Percentiles rank a stretch among this genome's conserved stretches.
Evolutionary conservation across 1,140 invertebrate species (phyloP).

Genomic region (Leptinotarsa texana): DNA sequence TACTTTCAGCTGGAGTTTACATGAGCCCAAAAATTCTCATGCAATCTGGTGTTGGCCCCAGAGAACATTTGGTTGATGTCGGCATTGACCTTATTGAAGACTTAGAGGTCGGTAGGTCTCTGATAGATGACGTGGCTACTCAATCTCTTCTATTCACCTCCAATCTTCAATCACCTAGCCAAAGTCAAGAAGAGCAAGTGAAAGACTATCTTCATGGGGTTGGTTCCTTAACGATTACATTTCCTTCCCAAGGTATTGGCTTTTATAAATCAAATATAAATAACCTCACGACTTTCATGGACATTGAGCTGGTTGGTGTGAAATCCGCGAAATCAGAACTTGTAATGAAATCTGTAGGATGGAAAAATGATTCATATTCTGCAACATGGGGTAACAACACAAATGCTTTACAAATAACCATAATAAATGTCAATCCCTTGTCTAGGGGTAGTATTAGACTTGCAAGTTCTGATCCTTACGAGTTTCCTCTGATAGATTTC

Average conservation of each 20-base stretch:
- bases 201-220: conserved; percentile 22
- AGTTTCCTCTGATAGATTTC: conserved; percentile 77
- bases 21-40: conserved; percentile 61
- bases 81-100: conserved; percentile 56
- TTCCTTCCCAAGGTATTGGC: conserved; percentile 27
- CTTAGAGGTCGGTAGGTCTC: conserved; percentile 73
- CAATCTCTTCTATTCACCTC: conserved; percentile 61
- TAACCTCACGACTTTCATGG: conserved; percentile 35
- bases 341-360: conserved; percentile 8
- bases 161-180: conserved; percentile 52
- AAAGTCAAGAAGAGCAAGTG: background rate
- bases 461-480: conserved; percentile 70
- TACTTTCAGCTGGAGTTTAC: conserved; percentile 60
- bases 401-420: conserved; percentile 60
- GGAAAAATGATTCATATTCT: conserved; percentile 29
- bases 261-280: conserved; percentile 32
- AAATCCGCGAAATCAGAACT: conserved; percentile 9
- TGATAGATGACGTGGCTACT: conserved; percentile 65
- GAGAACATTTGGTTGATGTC: conserved; percentile 55
- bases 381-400: conserved; percentile 15
- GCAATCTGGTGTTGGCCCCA: conserved; percentile 63
- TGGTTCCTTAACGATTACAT: conserved; percentile 37
- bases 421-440: conserved; percentile 66
- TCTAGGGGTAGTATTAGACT: conserved; percentile 76
- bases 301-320: conserved; percentile 27